phyloP scores from a whole-genome alignment of 2,113 vertebrate species.

The Sapajus apella region DNA sequence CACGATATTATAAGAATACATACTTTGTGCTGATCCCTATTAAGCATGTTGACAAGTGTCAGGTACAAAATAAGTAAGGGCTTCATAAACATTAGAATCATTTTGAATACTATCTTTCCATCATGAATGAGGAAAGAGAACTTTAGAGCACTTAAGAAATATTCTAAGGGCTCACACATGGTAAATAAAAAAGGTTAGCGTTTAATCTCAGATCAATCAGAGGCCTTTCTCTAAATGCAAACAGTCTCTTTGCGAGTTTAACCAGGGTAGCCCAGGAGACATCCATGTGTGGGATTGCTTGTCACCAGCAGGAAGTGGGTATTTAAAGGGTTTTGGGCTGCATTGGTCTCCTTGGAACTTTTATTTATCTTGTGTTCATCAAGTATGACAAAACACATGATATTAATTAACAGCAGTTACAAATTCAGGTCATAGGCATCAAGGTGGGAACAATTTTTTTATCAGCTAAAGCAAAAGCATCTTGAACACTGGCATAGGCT shows the following conservation, averaged over 20 bases:
- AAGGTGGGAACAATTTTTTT: conserved; percentile 58
- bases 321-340: background rate
- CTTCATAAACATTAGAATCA: background rate
- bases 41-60: background rate
- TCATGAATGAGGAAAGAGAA: background rate
- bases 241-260: background rate
- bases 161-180: background rate
- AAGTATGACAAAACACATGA: background rate
- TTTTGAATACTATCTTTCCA: background rate
- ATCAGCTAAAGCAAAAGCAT: conserved; percentile 51
- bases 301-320: background rate
- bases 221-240: background rate
- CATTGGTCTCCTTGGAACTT: background rate
- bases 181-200: background rate
- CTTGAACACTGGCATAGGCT: conserved; percentile 52
- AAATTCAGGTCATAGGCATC: conserved; percentile 64
- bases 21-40: background rate
- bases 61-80: background rate
- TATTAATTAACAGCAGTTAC: conserved; percentile 59
- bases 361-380: background rate
- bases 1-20: background rate
- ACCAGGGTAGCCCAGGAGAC: too few relatives aligned
- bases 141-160: background rate
- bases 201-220: background rate
- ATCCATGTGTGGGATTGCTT: background rate